These are phyloP conservation scores for Eristalis arbustorum DNA, from an alignment of 2,888 invertebrate genomes.

Conservation along the genomic window DNA sequence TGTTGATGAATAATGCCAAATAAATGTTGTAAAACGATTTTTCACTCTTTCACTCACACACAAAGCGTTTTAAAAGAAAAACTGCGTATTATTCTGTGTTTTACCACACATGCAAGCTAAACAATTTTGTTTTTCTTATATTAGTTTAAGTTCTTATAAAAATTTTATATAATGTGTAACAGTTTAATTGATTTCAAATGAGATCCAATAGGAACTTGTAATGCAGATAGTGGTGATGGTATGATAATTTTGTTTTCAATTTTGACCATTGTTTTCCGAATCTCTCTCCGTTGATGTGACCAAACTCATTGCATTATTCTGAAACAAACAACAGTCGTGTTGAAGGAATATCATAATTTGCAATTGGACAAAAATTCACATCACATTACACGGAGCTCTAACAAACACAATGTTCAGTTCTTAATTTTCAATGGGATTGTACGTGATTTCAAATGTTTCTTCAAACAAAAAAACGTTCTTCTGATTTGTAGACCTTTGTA, in stretches of 20 bases:
- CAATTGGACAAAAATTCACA: not conserved
- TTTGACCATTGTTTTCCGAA: not conserved
- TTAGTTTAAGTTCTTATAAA: not conserved
- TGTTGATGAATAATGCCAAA: conserved; percentile 39
- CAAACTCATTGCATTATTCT: conserved; percentile 10
- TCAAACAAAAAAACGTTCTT: too few relatives aligned
- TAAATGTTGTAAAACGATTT: conserved; percentile 8
- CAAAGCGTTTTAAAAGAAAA: conserved; percentile 11
- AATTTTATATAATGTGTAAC: not conserved
- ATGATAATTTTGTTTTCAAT: not conserved
- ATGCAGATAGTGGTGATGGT: not conserved
- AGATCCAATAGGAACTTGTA: not conserved
- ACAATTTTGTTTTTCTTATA: not conserved
- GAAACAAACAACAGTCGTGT: conserved; percentile 36
- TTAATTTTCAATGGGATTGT: not conserved
- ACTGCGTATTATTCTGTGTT: conserved; percentile 30
- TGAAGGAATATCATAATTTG: not conserved
- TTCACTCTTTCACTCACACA: conserved; percentile 54
- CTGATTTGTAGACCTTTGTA: too few relatives aligned
- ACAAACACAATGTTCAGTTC: not conserved
- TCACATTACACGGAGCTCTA: conserved; percentile 11
- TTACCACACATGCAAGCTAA: conserved; percentile 45
- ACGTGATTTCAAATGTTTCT: too few relatives aligned
- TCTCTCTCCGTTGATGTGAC: not conserved
- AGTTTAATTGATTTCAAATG: not conserved